phyloP scores from a whole-genome alignment of 2,113 vertebrate species.

The Nesoenas mayeri region DNA sequence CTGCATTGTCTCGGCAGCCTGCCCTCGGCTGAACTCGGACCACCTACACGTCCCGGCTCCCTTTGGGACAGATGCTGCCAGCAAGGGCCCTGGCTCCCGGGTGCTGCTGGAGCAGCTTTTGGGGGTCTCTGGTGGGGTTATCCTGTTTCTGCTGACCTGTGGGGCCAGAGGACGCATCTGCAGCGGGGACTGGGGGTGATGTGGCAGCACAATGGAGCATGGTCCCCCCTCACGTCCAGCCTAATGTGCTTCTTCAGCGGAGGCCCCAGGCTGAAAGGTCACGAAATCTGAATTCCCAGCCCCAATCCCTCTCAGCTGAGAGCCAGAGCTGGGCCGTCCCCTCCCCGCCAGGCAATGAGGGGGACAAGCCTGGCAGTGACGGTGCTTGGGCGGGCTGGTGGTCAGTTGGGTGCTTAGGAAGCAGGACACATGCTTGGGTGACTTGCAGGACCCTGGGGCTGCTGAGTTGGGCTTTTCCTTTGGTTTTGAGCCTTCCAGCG shows the following conservation, averaged over 20 bases:
- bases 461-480: neutral
- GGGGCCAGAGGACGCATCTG: neutral
- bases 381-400: neutral
- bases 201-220: accelerated
- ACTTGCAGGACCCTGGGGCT: neutral
- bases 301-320: neutral
- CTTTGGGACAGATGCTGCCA: neutral
- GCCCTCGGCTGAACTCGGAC: neutral
- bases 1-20: constrained; percentile 35
- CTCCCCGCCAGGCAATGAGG: neutral
- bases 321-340: neutral
- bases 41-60: neutral
- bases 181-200: accelerated
- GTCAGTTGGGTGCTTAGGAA: neutral
- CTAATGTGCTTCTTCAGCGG: neutral
- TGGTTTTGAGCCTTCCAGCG: neutral
- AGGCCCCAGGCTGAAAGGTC: neutral
- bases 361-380: accelerated
- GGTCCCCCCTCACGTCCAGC: neutral
- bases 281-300: neutral
- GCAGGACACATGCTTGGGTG: neutral
- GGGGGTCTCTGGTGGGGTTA: neutral
- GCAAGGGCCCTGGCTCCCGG: neutral
- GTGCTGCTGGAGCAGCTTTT: neutral
- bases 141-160: neutral